Evolutionary conservation across 2,113 vertebrate species (phyloP).

Genomic region (Stercorarius parasiticus): DNA sequence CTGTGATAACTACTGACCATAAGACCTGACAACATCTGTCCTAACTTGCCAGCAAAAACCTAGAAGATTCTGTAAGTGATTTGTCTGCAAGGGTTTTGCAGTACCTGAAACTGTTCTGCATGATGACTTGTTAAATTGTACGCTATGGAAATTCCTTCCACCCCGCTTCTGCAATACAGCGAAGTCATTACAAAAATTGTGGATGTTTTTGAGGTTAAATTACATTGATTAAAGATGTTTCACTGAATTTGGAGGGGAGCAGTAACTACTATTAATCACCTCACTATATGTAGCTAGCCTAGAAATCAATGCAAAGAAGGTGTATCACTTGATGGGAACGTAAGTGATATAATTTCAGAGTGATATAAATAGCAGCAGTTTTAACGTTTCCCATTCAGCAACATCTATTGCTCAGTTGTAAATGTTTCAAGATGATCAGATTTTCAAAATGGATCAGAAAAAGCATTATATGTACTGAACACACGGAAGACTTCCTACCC

Average conservation of each 20-base stretch:
- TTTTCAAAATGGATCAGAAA: not conserved
- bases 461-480: fast-evolving
- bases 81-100: not conserved
- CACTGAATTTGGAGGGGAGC: not conserved
- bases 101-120: not conserved
- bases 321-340: not conserved
- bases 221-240: constrained; percentile 13
- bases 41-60: not conserved
- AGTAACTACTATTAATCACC: constrained; percentile 13
- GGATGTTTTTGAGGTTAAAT: not conserved
- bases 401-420: constrained; percentile 3
- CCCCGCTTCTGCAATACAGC: not conserved
- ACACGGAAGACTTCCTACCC: not conserved
- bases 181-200: not conserved
- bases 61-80: not conserved
- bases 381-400: constrained; percentile 6
- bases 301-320: not conserved
- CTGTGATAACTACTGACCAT: not conserved
- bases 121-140: not conserved
- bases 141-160: not conserved
- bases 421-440: not conserved
- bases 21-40: not conserved
- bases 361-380: constrained; percentile 3
- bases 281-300: not conserved
- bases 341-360: constrained; percentile 7